Evolutionary conservation across 1,140 invertebrate genomes (phyloP).

Genomic region (Cardiocondyla obscurior): DNA sequence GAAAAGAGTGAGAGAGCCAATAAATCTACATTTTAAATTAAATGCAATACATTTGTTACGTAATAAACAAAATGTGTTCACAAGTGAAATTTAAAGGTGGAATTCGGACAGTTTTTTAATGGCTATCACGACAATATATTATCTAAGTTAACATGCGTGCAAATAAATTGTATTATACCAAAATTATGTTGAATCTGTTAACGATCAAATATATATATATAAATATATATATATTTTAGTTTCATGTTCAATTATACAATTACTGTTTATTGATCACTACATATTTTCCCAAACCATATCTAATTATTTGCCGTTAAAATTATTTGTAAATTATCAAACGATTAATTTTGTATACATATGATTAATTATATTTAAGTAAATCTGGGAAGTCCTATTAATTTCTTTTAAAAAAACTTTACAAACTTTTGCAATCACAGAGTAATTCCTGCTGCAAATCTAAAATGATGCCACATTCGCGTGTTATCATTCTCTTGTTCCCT

Average conservation of each 20-base stretch:
- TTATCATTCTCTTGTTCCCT: not conserved
- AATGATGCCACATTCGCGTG: constrained; percentile 6
- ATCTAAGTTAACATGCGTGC: constrained; percentile 9
- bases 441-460: not conserved
- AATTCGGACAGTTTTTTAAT: constrained; percentile 3
- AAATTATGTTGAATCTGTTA: constrained; percentile 38
- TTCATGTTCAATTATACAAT: not conserved
- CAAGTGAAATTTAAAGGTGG: not conserved
- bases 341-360: constrained; percentile 13
- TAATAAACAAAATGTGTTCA: constrained; percentile 29
- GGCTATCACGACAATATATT: constrained; percentile 22
- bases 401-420: not conserved
- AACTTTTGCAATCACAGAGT: constrained; percentile 9
- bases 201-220: constrained; percentile 20
- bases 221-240: constrained; percentile 1
- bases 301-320: constrained; percentile 20
- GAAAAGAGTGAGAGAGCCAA: not conserved
- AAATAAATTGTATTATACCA: constrained; percentile 20
- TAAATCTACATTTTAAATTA: constrained; percentile 16
- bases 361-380: constrained; percentile 1
- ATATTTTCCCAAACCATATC: constrained; percentile 4
- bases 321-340: constrained; percentile 5
- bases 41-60: constrained; percentile 4
- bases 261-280: constrained; percentile 6
- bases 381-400: not conserved